Evolutionary conservation across 2,888 invertebrate genomes (phyloP).

Genomic region (Nipponacmea schrenckii): DNA sequence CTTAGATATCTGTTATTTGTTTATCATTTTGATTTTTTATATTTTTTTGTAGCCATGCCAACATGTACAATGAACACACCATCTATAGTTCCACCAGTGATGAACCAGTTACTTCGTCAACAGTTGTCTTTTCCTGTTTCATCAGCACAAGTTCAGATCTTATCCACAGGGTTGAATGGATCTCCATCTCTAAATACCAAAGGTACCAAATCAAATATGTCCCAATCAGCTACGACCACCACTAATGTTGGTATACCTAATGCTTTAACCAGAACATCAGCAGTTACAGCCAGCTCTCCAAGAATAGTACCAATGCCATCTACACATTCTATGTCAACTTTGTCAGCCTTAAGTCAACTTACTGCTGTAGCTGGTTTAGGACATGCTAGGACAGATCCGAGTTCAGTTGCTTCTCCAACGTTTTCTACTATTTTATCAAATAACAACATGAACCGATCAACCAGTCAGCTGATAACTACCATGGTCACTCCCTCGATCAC

Average conservation of each 20-base stretch:
- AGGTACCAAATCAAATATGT: neutral
- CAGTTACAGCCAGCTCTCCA: neutral
- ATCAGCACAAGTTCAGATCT: neutral
- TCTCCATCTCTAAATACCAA: slow-evolving; percentile 1
- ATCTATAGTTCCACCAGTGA: neutral
- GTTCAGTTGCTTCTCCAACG: neutral
- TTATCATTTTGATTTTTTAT: too few species aligned
- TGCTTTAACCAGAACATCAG: neutral
- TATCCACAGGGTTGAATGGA: neutral
- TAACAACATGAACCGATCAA: slow-evolving; percentile 7
- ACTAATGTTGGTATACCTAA: slow-evolving; percentile 1
- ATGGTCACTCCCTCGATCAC: slow-evolving; percentile 15
- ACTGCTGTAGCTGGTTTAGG: neutral
- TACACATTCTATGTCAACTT: neutral
- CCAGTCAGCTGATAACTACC: slow-evolving; percentile 13
- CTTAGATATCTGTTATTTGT: too few species aligned
- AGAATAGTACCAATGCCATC: neutral
- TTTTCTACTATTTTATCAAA: neutral
- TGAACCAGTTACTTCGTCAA: slow-evolving; percentile 8
- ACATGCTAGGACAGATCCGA: too few species aligned
- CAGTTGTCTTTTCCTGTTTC: slow-evolving; percentile 2
- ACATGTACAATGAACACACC: neutral
- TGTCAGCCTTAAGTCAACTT: slow-evolving; percentile 5
- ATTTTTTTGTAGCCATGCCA: neutral
- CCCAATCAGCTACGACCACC: slow-evolving; percentile 11